These are phyloP conservation scores for Urocolius indicus DNA, from an alignment of 2,113 vertebrate species.

Conservation along the genomic window DNA sequence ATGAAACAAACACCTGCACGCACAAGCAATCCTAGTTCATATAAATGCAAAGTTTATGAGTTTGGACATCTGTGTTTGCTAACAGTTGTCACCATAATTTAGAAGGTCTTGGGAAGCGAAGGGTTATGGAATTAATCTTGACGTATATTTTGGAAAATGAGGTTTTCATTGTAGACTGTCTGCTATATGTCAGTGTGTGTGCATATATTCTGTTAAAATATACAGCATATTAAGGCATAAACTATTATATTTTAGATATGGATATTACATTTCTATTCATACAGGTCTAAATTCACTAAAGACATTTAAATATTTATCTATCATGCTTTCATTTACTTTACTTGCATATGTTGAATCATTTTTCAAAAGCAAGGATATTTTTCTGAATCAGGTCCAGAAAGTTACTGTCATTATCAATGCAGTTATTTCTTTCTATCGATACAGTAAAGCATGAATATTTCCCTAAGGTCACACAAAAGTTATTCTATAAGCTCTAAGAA, in stretches of 20 bases:
- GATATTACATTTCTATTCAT: not conserved
- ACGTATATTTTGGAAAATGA: constrained; percentile 30
- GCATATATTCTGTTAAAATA: not conserved
- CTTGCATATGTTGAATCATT: not conserved
- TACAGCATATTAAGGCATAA: not conserved
- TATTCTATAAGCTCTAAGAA: not conserved
- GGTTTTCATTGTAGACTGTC: not conserved
- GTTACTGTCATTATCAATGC: not conserved
- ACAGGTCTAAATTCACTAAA: not conserved
- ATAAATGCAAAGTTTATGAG: constrained; percentile 61
- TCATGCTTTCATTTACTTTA: not conserved
- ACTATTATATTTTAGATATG: not conserved
- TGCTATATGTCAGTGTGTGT: not conserved
- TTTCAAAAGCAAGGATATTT: not conserved
- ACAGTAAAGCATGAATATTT: not conserved
- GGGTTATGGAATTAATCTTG: constrained; percentile 53
- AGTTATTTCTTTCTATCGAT: not conserved
- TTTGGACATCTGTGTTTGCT: constrained; percentile 67
- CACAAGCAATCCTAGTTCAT: not conserved
- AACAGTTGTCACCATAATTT: constrained; percentile 61
- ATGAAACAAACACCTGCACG: constrained; percentile 22
- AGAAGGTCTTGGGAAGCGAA: constrained; percentile 11
- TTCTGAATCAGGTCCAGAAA: not conserved
- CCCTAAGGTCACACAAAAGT: not conserved
- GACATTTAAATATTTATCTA: constrained; percentile 16